phyloP scores from a whole-genome alignment of 2,113 vertebrate species.

The Gracilinanus agilis region DNA sequence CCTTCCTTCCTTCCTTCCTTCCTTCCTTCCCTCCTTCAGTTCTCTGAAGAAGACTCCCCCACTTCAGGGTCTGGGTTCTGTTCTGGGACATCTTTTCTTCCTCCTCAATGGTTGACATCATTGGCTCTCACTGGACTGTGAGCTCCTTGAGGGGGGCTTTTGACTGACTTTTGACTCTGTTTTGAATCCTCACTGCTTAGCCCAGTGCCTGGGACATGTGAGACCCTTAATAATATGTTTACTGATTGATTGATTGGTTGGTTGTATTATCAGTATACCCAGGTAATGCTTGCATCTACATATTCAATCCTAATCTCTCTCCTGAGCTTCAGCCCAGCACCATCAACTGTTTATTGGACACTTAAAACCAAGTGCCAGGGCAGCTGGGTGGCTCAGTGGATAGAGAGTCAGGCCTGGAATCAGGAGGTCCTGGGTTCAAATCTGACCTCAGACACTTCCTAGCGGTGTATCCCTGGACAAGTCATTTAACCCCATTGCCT shows the following conservation, averaged over 20 bases:
- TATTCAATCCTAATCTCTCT: neutral
- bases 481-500: too few relatives aligned
- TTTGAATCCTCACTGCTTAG: neutral
- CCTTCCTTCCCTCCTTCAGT: neutral
- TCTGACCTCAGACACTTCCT: too few relatives aligned
- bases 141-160: neutral
- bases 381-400: too few relatives aligned
- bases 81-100: neutral
- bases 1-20: too few relatives aligned
- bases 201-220: neutral
- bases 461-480: too few relatives aligned
- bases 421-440: too few relatives aligned
- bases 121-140: neutral
- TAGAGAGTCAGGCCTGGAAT: too few relatives aligned
- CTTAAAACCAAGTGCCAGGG: too few relatives aligned
- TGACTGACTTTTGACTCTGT: neutral
- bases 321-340: too few relatives aligned
- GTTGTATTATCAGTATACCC: neutral
- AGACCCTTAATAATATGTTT: neutral
- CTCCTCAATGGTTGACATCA: neutral
- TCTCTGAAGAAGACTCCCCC: neutral
- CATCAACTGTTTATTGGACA: too few relatives aligned
- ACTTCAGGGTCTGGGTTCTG: neutral
- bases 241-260: too few relatives aligned
- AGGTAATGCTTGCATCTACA: neutral